Percentiles rank a stretch among this genome's conserved stretches.
These are phyloP conservation scores for Selenia dentaria DNA, from an alignment of 2,888 invertebrate genomes.

Conservation along the genomic window DNA sequence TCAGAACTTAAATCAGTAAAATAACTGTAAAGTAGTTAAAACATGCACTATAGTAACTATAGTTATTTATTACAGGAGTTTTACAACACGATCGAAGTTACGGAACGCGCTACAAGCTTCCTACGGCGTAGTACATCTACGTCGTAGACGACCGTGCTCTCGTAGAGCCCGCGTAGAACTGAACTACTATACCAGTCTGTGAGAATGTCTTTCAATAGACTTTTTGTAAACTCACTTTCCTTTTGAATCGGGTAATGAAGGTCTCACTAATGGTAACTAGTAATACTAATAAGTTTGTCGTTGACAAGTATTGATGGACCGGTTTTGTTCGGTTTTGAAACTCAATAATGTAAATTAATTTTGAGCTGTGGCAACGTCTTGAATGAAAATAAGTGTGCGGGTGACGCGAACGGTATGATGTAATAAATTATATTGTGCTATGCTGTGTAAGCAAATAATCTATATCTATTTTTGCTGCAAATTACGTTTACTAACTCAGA, in stretches of 20 bases:
- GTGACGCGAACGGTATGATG: background rate
- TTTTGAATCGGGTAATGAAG: conserved; percentile 46
- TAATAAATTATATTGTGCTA: background rate
- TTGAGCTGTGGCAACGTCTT: background rate
- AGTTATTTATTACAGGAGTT: conserved; percentile 15
- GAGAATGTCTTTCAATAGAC: conserved; percentile 46
- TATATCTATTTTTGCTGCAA: too few relatives aligned
- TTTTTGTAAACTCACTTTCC: conserved; percentile 53
- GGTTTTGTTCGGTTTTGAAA: conserved; percentile 14
- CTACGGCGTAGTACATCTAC: conserved; percentile 51
- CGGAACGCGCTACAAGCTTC: conserved; percentile 23
- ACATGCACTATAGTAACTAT: conserved; percentile 25
- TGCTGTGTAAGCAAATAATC: background rate
- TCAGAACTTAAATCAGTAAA: conserved; percentile 13
- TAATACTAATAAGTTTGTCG: conserved; percentile 32
- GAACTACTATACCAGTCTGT: conserved; percentile 41
- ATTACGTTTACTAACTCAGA: too few relatives aligned
- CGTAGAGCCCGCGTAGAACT: conserved; percentile 66
- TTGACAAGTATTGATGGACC: conserved; percentile 27
- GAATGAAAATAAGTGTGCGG: conserved; percentile 1
- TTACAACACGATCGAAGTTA: conserved; percentile 21
- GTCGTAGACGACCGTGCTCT: conserved; percentile 66
- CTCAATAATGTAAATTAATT: conserved; percentile 9
- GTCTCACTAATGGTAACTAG: conserved; percentile 42
- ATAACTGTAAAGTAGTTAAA: conserved; percentile 38